Percentiles rank a stretch among this genome's conserved stretches.
phyloP scores from a whole-genome alignment of 2,888 invertebrate species.

The Limnephilus lunatus region DNA sequence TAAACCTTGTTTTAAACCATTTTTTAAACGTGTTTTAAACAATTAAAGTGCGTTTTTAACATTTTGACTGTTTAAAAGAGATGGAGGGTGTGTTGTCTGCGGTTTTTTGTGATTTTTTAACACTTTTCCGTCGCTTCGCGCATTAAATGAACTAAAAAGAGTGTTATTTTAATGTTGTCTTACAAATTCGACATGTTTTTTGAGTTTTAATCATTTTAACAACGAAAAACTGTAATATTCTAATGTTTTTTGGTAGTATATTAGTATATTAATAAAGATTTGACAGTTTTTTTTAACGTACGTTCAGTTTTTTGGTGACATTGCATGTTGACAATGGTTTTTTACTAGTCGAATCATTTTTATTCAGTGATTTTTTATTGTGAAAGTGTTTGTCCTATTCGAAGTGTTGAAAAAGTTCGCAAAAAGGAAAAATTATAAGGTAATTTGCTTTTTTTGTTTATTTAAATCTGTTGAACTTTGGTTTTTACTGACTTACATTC shows the following conservation, averaged over 20 bases:
- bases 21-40: neutral
- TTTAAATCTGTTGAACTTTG: constrained; percentile 2
- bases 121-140: neutral
- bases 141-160: neutral
- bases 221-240: neutral
- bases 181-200: neutral
- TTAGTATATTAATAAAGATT: neutral
- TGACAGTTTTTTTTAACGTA: neutral
- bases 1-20: neutral
- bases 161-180: neutral
- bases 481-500: constrained; percentile 24
- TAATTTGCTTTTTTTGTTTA: neutral
- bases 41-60: neutral
- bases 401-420: constrained; percentile 25
- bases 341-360: neutral
- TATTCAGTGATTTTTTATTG: neutral
- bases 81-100: neutral
- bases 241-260: neutral
- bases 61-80: neutral
- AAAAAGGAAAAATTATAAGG: constrained; percentile 14
- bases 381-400: constrained; percentile 5
- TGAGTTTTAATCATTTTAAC: neutral
- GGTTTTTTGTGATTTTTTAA: neutral
- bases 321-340: constrained; percentile 17
- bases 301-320: neutral